Evolutionary conservation across 2,113 vertebrate species (phyloP), one percentile per base, ranked within the genome.

Genomic region (Rhinichthys klamathensis): DNA sequence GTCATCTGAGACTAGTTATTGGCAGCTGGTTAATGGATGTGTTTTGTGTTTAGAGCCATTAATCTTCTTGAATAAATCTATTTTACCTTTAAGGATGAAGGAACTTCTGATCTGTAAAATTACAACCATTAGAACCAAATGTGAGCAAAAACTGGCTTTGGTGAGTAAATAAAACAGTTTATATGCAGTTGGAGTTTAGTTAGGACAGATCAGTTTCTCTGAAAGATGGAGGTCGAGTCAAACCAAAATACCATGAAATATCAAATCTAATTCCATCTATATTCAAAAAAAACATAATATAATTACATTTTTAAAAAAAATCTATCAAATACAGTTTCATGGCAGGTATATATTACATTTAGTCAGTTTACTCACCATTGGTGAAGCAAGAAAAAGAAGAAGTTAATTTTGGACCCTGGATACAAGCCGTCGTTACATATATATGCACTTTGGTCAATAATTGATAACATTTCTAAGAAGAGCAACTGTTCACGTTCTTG

Each of bases 1-100:
- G 70, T 74, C 70, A 74, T 49, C 41, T 49, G 41, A 74, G 70
- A 49, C 41, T 74, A 49, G 70, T 25, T 46, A 73, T 73, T 49
- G 38, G 38, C 23, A 44, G 35, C 69, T n/a, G 69, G 35, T 69
- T 38, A 69, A 69, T 10, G 35, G 67, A 23, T 70, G 10, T 46
- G 23, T 46, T 44, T n/a, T 70, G 21, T 46, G 23, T 46, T 44
- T n/a, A 73, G 23, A 46, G 38, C 23, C 3, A 73, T 46, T 74
- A 0, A 49, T 49, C 70, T 16, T 49, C 41, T 25, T 74, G 41
- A 46, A 74, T 25, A 5, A 46, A 16, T 74, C 12, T n/a, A 46
- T 46, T 74, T 74, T 73, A 21, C 4, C 10, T 72, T 44, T n/a
- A n/a, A 38, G 38, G 38, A 72, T 72, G 2, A 73, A 46, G 23